phyloP scores from a whole-genome alignment of 2,888 invertebrate genomes.

The Barypeithes pellucidus region DNA sequence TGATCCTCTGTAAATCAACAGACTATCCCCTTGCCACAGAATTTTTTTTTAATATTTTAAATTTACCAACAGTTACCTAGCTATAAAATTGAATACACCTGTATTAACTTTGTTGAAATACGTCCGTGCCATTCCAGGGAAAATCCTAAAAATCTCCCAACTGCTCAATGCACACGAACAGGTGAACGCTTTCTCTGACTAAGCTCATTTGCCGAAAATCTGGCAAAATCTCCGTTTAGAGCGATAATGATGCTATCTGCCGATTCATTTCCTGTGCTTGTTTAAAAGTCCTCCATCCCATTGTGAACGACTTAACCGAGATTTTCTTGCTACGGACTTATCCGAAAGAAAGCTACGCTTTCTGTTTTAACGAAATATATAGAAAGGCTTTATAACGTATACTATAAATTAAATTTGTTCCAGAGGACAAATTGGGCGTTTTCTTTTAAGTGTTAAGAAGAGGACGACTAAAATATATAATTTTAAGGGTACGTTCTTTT shows the following conservation, averaged over 20 bases:
- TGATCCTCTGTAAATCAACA: too few species aligned
- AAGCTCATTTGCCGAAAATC: conserved; percentile 55
- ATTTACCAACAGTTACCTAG: too few species aligned
- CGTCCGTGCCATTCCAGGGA: too few species aligned
- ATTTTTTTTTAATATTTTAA: too few species aligned
- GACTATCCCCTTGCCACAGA: too few species aligned
- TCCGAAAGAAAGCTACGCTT: conserved; percentile 1
- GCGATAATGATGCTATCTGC: conserved; percentile 68
- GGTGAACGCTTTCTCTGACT: conserved; percentile 50
- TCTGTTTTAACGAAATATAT: conserved; percentile 5
- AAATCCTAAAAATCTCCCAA: conserved; percentile 39
- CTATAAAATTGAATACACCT: too few species aligned
- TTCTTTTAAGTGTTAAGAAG: not conserved
- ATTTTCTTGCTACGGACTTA: conserved; percentile 30
- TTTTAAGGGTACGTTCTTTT: too few species aligned
- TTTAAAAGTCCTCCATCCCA: conserved; percentile 65
- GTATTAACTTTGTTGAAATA: too few species aligned
- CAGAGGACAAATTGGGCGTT: not conserved
- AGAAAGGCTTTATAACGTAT: not conserved
- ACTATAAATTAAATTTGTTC: not conserved
- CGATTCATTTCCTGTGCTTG: conserved; percentile 68
- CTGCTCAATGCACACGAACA: conserved; percentile 33
- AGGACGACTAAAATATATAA: too few species aligned
- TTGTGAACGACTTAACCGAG: conserved; percentile 58
- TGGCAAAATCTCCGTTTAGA: conserved; percentile 53